Evolutionary conservation across 2,113 vertebrate genomes (phyloP).

Genomic region (Henicopernis longicauda): DNA sequence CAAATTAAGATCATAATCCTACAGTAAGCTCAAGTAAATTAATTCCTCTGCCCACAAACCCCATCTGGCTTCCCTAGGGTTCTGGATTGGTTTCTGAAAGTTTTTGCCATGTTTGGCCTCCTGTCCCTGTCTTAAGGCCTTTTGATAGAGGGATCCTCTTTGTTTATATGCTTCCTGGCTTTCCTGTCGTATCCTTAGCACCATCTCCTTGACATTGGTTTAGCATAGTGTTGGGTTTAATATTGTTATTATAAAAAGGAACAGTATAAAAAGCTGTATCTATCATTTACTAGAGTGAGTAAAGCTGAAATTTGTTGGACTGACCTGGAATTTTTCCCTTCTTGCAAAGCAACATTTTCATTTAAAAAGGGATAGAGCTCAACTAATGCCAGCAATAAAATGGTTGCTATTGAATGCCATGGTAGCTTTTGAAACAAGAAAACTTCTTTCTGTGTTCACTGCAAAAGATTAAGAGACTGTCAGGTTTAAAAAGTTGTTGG

Average conservation of each 20-base stretch:
- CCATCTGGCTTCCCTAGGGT: background rate
- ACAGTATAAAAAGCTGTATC: conserved; percentile 18
- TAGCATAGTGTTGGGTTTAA: conserved; percentile 11
- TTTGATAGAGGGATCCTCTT: background rate
- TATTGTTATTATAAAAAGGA: conserved; percentile 28
- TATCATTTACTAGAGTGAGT: background rate
- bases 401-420: conserved; percentile 24
- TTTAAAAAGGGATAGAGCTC: conserved; percentile 37
- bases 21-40: background rate
- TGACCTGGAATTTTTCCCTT: conserved; percentile 9
- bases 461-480: conserved; percentile 60
- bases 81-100: background rate
- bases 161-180: background rate
- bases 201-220: background rate
- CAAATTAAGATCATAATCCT: background rate
- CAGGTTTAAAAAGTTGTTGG: conserved; percentile 54
- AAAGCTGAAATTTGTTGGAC: conserved; percentile 37
- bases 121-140: background rate
- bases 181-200: background rate
- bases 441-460: conserved; percentile 46
- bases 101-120: background rate
- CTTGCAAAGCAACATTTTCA: conserved; percentile 6
- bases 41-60: background rate
- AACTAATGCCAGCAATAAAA: conserved; percentile 65
- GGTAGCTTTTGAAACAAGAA: conserved; percentile 59